These are phyloP conservation scores for Enteromius anoplus DNA, from an alignment of 2,797 vertebrate species.

Conservation along the genomic window DNA sequence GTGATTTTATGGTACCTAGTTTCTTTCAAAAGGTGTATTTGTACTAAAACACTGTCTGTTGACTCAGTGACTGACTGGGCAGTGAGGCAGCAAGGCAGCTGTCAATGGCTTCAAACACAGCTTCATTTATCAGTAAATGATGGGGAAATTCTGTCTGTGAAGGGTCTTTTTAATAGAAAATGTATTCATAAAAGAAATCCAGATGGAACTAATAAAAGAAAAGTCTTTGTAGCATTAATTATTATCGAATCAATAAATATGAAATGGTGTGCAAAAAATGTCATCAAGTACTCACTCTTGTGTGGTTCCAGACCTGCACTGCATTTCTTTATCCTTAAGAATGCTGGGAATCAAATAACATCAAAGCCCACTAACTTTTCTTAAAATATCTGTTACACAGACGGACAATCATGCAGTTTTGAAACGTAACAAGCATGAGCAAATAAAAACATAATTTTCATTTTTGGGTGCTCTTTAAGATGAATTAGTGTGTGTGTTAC, in stretches of 20 bases:
- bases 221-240: background rate
- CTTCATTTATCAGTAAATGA: constrained; percentile 40
- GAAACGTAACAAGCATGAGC: too few species aligned
- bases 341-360: background rate
- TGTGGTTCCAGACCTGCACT: background rate
- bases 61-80: background rate
- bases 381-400: background rate
- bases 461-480: background rate
- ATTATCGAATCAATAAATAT: background rate
- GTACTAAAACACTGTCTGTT: background rate
- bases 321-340: background rate
- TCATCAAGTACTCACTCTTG: background rate
- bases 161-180: background rate
- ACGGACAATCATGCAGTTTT: too few species aligned
- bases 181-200: background rate
- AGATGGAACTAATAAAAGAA: background rate
- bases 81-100: background rate
- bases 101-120: constrained; percentile 4
- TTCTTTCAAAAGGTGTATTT: constrained; percentile 24
- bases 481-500: background rate
- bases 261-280: background rate
- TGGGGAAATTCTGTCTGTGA: background rate
- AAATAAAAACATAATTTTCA: too few species aligned
- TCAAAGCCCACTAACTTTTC: background rate
- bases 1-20: background rate